Conservation (phyloP, 2,113 vertebrate species). For the Phasianus colchicus region DNA sequence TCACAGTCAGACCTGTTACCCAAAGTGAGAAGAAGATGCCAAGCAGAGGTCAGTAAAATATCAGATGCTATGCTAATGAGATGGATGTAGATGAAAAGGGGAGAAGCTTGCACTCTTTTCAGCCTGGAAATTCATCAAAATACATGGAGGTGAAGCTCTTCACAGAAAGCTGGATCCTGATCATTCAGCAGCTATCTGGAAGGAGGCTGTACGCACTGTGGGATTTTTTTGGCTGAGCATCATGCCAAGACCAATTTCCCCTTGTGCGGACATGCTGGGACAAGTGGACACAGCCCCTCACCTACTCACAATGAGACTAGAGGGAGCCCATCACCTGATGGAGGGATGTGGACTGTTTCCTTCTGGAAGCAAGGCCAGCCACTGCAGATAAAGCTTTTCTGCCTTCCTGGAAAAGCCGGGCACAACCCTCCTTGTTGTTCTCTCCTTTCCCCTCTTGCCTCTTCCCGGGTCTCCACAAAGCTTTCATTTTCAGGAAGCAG, state of each 20-base stretch:
- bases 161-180: not conserved
- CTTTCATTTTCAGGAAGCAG: not conserved
- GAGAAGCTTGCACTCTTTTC: not conserved
- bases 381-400: not conserved
- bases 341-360: not conserved
- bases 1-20: not conserved
- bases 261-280: not conserved
- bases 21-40: not conserved
- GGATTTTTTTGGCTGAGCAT: not conserved
- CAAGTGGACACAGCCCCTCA: not conserved
- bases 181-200: not conserved
- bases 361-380: not conserved
- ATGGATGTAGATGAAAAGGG: not conserved
- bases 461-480: not conserved
- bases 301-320: too few species aligned
- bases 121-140: not conserved
- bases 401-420: not conserved
- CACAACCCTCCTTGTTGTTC: not conserved
- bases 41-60: not conserved
- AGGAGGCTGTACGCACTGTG: rapidly evolving
- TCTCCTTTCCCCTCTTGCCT: not conserved
- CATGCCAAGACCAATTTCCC: not conserved
- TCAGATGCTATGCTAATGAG: not conserved
- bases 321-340: not conserved
- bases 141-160: not conserved